Conservation (phyloP, 2,797 vertebrate genomes). For the Rallus crepitans region DNA sequence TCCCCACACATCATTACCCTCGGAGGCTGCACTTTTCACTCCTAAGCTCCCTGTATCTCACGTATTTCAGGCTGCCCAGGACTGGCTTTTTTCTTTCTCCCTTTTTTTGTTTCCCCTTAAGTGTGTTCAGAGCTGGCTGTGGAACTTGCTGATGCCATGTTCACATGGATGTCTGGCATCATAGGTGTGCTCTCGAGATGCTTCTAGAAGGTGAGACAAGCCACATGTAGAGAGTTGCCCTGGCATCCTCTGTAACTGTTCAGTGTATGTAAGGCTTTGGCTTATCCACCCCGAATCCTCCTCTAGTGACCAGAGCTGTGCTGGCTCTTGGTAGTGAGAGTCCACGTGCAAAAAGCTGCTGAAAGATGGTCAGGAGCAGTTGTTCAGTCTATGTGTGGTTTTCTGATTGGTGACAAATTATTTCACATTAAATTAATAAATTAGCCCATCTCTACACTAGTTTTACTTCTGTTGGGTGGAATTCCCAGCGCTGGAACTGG, state of each 20-base stretch:
- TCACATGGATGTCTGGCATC: background rate
- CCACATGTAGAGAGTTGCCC: background rate
- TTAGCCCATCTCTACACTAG: too few relatives aligned
- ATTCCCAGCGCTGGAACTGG: background rate
- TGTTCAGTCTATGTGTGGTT: background rate
- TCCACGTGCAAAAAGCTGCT: background rate
- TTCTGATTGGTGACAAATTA: background rate
- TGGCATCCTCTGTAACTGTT: rapidly evolving
- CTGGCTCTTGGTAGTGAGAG: background rate
- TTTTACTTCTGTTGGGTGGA: background rate
- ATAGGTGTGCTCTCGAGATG: background rate
- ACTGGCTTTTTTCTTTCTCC: background rate
- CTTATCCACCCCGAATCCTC: background rate
- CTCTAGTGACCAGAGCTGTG: background rate
- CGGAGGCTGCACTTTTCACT: background rate
- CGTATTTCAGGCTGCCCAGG: background rate
- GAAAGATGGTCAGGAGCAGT: background rate
- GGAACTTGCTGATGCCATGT: background rate
- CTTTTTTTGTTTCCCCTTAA: background rate
- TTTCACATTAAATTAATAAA: background rate
- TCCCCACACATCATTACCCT: background rate
- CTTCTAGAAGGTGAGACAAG: background rate
- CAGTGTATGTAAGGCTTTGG: background rate
- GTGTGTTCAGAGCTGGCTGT: background rate
- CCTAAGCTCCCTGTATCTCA: background rate